Percentiles rank a stretch among this genome's conserved stretches.
Conservation (phyloP, 2,113 vertebrate species). For the Tachycineta bicolor region DNA sequence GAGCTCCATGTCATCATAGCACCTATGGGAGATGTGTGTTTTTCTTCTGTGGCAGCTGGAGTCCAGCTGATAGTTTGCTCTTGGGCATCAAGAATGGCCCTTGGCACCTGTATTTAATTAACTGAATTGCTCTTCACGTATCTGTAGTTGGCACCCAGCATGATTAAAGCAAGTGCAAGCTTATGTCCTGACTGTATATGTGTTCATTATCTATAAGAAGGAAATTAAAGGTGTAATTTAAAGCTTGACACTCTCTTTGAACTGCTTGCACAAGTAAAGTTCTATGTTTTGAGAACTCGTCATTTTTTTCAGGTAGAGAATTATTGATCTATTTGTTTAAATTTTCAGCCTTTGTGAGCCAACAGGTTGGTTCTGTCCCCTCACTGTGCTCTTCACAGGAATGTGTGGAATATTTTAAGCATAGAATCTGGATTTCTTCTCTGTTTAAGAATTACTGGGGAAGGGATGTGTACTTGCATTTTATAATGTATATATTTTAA, state of each 20-base stretch:
- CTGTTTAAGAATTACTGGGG: neutral
- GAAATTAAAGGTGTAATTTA: neutral
- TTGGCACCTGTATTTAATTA: neutral
- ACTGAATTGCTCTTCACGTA: neutral
- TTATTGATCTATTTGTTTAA: neutral
- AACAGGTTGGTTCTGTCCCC: neutral
- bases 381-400: neutral
- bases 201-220: neutral
- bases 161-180: neutral
- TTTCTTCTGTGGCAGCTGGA: neutral
- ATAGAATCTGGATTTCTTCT: neutral
- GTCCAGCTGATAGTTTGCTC: neutral
- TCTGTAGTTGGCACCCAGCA: neutral
- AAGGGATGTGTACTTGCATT: accelerated
- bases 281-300: neutral
- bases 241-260: neutral
- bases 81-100: neutral
- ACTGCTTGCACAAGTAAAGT: neutral
- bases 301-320: neutral
- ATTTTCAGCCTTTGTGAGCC: neutral
- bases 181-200: neutral
- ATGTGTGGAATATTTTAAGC: neutral
- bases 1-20: neutral
- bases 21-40: neutral
- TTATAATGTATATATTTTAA: neutral